Evolutionary conservation across 2,888 invertebrate species (phyloP), one percentile per base, ranked within the genome.

Genomic region (Cheilosia soror): DNA sequence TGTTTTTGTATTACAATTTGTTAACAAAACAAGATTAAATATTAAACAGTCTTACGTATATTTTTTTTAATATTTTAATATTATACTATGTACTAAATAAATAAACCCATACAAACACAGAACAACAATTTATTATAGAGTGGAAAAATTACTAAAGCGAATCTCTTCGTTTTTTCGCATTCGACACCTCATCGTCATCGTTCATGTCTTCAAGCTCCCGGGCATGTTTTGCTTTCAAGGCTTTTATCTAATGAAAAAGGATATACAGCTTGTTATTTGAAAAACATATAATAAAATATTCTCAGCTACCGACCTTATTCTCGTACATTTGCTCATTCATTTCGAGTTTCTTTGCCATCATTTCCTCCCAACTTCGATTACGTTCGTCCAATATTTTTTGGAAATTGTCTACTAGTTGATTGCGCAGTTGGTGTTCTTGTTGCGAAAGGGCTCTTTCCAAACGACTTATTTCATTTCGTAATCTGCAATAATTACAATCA

Each of bases 381-480:
- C 87, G 89, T 2, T 87, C 80, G 31, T 88, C 72, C 9, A 90
- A 49, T 2, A 82, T 89, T 53, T 88, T 87, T 53, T 91, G 87
- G 27, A 89, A 90, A 2, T 87, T 87, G 7, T 90, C 90, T 0
- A 90, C 90, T 0, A 92, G 73, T 42, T 90, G 88, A 44, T 89
- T 90, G 7, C 92, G 90, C 27, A 92, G 55, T 27, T 88, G 87
- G 47, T 89, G 88, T 83, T 92, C 92, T 66, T 87, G 88, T 53
- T 88, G 71, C 0, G 55, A 25, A 4, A 81, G 53, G 44, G 88
- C 81, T 33, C 88, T 82, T 11, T 87, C 66, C 15, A 88, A 82
- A 2, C 65, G 62, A 3, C 60, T 11, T 0, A 27, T 87, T 44
- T 87, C 87, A 49, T 69, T 86, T 69, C 84, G 65, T 6, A 88